Percentiles rank a stretch among this genome's conserved stretches.
Conservation (phyloP, 1,140 invertebrate genomes). For the Glomeris maerens region DNA sequence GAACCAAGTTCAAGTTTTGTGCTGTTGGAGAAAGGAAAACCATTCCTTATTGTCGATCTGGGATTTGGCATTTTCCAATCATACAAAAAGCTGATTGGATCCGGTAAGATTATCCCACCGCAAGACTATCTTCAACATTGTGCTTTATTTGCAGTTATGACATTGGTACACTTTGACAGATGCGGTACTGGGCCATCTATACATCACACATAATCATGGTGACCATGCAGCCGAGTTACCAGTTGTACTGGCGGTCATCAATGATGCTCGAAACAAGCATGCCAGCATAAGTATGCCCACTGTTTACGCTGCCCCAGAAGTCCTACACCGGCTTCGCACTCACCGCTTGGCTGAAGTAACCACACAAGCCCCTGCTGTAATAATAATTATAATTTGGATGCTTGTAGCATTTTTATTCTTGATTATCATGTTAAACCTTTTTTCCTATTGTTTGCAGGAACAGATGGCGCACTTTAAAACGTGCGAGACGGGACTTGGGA, state of each 20-base stretch:
- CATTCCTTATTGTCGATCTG: conserved; percentile 7
- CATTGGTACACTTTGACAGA: not conserved
- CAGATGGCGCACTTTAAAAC: conserved; percentile 5
- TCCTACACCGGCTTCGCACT: not conserved
- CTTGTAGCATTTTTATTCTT: conserved; percentile 1
- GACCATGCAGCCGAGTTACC: conserved; percentile 11
- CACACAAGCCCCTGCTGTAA: not conserved
- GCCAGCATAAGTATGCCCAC: not conserved
- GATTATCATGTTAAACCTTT: conserved; percentile 1
- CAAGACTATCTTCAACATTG: no score
- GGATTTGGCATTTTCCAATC: conserved; percentile 8
- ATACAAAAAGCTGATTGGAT: not conserved
- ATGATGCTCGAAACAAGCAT: not conserved
- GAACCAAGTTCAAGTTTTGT: conserved; percentile 12
- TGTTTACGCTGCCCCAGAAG: conserved; percentile 6
- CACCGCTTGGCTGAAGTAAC: not conserved
- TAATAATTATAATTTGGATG: not conserved
- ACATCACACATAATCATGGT: conserved; percentile 11
- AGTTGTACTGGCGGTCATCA: conserved; percentile 2
- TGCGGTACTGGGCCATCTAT: not conserved
- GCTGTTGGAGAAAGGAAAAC: conserved; percentile 2
- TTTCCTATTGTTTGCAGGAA: conserved; percentile 1
- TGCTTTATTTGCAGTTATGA: no score
- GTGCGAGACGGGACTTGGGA: not conserved
- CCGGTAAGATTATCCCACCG: conserved; percentile 2